Evolutionary conservation across 2,797 vertebrate genomes (phyloP), one percentile per base, ranked within the genome.

Genomic region (Acrossocheilus wenchowensis): DNA sequence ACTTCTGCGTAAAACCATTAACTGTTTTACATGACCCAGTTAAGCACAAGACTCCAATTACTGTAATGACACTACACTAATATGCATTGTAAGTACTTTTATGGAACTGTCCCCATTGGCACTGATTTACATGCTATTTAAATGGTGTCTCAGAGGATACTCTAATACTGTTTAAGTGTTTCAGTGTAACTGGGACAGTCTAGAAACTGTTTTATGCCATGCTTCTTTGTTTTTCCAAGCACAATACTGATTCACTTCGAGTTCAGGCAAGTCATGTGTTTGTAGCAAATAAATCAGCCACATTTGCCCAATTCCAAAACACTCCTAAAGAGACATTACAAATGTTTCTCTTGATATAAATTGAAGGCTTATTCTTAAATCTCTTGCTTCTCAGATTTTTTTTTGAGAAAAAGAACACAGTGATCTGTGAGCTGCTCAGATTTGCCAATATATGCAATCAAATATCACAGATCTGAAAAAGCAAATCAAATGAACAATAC

Each of bases 1-100:
- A 78, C 78, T 81, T 86, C 87, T 87, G 6, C 83, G 91, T 89
- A 89, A 82, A 62, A 43, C 50, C 62, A 36, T 90, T 90, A 88
- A 93, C 90, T 82, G 60, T 83, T 30, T n/a, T 78, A 89, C 91
- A 84, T 90, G 66, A 86, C 73, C 43, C 4, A 1, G 1, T 57
- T 54, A 54, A 74, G 83, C 84, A 81, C 34, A 39, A 62, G 41
- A 82, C 26, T 86, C 39, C 86, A 54, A 78, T 90, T 82, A 85
- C 43, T 23, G 45, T 23, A 72, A 81, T 78, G 30, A 71, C 11
- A 81, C 21, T 39, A 36, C 12, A 69, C n/a, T 43, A 3, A 74
- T 10, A 74, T n/a, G 26, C 41, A 62, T 83, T 80, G n/a, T 62
- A 19, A 45, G 57, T 64, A 8, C 23, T 39, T 57, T 57, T 30